Conservation (phyloP, 2,113 vertebrate genomes). For the Hypomesus transpacificus region DNA sequence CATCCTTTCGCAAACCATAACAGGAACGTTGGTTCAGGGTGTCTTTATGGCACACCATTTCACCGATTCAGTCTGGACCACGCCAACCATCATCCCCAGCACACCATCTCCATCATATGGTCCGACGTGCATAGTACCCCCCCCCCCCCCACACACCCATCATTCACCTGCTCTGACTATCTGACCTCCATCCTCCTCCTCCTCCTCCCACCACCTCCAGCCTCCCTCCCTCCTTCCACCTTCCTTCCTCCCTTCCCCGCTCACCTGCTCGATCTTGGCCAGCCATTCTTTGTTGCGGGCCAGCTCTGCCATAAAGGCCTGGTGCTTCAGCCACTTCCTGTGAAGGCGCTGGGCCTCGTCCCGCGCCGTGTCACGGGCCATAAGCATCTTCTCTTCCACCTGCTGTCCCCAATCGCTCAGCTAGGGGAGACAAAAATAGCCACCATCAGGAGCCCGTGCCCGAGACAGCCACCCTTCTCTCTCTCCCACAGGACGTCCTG, state of each 20-base stretch:
- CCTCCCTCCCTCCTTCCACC: neutral
- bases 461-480: constrained; percentile 56
- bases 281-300: constrained; percentile 93
- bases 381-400: constrained; percentile 87
- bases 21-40: neutral
- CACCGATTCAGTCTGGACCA: neutral
- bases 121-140: neutral
- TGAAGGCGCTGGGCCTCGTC: constrained; percentile 92
- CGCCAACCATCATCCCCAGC: constrained; percentile 14
- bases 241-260: constrained; percentile 39
- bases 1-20: constrained; percentile 28
- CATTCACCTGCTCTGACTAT: no score
- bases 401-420: constrained; percentile 79
- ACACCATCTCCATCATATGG: constrained; percentile 28
- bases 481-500: constrained; percentile 71
- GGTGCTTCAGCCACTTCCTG: constrained; percentile 95
- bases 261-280: constrained; percentile 91
- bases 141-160: constrained; percentile 5
- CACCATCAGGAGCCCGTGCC: constrained; percentile 69
- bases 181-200: neutral
- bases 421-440: constrained; percentile 73
- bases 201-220: constrained; percentile 1
- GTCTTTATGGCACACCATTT: neutral
- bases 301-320: constrained; percentile 91
- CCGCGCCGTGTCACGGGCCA: constrained; percentile 88